A percentile compares a stretch with the other conserved stretches of the same genome.
Conservation (phyloP, 2,888 invertebrate genomes). For the Halictus quadricinctus region DNA sequence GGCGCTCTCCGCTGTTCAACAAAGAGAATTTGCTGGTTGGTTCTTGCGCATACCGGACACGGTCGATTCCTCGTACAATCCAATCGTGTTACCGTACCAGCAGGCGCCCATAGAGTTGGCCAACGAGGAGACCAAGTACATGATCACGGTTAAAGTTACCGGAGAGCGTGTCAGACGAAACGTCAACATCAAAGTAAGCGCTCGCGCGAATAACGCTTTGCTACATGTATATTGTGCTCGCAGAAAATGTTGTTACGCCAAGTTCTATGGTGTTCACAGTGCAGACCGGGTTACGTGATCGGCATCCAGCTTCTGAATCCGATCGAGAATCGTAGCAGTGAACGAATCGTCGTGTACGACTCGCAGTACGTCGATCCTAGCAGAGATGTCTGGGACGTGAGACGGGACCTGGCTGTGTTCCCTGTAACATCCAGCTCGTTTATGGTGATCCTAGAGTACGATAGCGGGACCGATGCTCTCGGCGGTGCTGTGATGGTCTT, state of each 20-base stretch:
- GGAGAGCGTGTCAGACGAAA: slow-evolving; percentile 83
- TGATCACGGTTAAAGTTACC: slow-evolving; percentile 88
- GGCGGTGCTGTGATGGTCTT: slow-evolving; percentile 93
- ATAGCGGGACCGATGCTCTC: slow-evolving; percentile 90
- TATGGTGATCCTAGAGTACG: slow-evolving; percentile 90
- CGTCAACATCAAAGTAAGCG: slow-evolving; percentile 76
- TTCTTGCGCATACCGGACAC: slow-evolving; percentile 88
- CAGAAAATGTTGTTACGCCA: background rate
- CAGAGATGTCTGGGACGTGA: slow-evolving; percentile 88
- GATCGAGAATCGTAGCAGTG: slow-evolving; percentile 93
- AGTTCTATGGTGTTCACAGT: slow-evolving; percentile 77
- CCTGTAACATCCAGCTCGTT: slow-evolving; percentile 94
- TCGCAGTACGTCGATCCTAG: slow-evolving; percentile 86
- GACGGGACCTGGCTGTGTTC: slow-evolving; percentile 93
- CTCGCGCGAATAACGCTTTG: background rate
- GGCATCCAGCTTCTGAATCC: slow-evolving; percentile 96
- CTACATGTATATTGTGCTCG: background rate
- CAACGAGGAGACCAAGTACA: slow-evolving; percentile 90
- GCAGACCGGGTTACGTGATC: slow-evolving; percentile 92
- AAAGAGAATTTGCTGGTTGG: slow-evolving; percentile 97
- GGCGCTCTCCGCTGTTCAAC: slow-evolving; percentile 91
- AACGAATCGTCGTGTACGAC: slow-evolving; percentile 91
- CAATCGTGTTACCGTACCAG: slow-evolving; percentile 88
- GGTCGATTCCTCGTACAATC: slow-evolving; percentile 89
- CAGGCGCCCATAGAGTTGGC: slow-evolving; percentile 86